phyloP scores from a whole-genome alignment of 2,888 invertebrate genomes.

The Willowsia nigromaculata region DNA sequence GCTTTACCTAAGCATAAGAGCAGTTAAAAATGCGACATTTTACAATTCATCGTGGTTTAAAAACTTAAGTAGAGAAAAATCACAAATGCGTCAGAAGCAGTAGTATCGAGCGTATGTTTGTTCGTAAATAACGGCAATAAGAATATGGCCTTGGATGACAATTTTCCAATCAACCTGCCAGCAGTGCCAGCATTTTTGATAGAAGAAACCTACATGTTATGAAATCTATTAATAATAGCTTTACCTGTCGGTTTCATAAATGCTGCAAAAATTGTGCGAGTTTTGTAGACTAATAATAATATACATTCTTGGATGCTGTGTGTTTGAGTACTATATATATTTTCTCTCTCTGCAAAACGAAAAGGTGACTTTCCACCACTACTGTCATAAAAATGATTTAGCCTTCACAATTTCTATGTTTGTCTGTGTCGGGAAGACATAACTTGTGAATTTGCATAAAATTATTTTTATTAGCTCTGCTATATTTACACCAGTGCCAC shows the following conservation, averaged over 20 bases:
- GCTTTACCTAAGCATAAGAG: too few relatives aligned
- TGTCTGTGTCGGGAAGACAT: constrained; percentile 45
- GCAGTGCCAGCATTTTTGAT: background rate
- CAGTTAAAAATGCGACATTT: background rate
- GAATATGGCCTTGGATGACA: constrained; percentile 58
- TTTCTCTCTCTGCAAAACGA: background rate
- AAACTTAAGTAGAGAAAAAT: background rate
- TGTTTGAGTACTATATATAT: background rate
- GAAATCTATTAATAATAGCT: background rate
- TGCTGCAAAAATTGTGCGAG: background rate
- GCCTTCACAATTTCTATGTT: constrained; percentile 49
- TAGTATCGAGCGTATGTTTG: background rate
- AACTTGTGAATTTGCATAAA: constrained; percentile 64
- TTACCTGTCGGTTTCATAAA: constrained; percentile 11
- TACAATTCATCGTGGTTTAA: background rate
- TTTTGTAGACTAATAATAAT: constrained; percentile 19
- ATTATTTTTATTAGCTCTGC: constrained; percentile 55
- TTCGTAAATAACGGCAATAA: constrained; percentile 27
- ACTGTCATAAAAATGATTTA: constrained; percentile 48
- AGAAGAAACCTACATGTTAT: background rate
- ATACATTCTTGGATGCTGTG: background rate
- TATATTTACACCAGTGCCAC: constrained; percentile 13
- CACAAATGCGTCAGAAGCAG: background rate
- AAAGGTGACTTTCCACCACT: constrained; percentile 62
- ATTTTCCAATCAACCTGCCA: constrained; percentile 63